These are phyloP conservation scores for Coendou prehensilis DNA, from an alignment of 2,797 vertebrate genomes.

Conservation along the genomic window DNA sequence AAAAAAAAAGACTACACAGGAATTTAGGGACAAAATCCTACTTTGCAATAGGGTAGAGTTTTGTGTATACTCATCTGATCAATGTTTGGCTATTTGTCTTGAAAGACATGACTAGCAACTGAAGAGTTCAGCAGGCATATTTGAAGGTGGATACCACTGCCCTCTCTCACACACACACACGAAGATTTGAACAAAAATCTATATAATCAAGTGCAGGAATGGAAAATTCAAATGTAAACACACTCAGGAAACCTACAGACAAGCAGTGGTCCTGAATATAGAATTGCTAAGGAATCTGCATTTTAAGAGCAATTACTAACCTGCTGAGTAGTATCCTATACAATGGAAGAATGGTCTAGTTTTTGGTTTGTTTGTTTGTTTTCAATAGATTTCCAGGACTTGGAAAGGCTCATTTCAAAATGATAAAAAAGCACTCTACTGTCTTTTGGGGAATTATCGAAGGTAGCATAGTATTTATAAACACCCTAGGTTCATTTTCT, in stretches of 20 bases:
- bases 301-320: slow-evolving; percentile 19
- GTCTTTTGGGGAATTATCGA: background rate
- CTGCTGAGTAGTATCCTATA: slow-evolving; percentile 16
- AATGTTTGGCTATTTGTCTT: background rate
- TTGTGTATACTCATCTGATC: background rate
- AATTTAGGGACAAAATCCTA: slow-evolving; percentile 7
- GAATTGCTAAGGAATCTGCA: background rate
- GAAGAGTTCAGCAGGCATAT: background rate
- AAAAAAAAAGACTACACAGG: background rate
- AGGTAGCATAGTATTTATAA: background rate
- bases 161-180: background rate
- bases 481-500: background rate
- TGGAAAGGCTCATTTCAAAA: background rate
- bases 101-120: slow-evolving; percentile 43
- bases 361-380: background rate
- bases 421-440: background rate
- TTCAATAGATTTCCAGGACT: background rate
- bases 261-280: background rate
- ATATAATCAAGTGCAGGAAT: background rate
- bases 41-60: background rate
- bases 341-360: background rate
- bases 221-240: slow-evolving; percentile 38
- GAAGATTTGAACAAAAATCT: slow-evolving; percentile 27
- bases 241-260: background rate
- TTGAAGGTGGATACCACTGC: background rate